These are phyloP conservation scores for Solenopsis fugax DNA, from an alignment of 1,140 invertebrate genomes.

Conservation along the genomic window DNA sequence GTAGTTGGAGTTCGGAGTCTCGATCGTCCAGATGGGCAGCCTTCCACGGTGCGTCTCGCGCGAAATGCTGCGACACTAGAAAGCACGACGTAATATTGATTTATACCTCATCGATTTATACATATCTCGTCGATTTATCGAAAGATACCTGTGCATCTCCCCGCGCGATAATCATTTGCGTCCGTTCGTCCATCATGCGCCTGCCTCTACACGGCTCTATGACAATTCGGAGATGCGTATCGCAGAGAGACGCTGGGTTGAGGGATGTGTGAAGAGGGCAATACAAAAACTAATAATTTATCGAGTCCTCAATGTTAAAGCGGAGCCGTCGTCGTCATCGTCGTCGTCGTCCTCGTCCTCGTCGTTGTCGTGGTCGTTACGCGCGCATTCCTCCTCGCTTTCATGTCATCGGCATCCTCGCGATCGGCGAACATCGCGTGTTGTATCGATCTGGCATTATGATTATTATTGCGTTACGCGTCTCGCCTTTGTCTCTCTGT, in stretches of 20 bases:
- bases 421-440: constrained; percentile 70
- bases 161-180: constrained; percentile 11
- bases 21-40: too few relatives aligned
- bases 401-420: constrained; percentile 64
- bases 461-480: constrained; percentile 84
- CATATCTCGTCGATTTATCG: constrained; percentile 28
- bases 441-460: constrained; percentile 83
- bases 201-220: neutral
- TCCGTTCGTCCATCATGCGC: constrained; percentile 28
- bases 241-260: neutral
- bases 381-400: constrained; percentile 71
- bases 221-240: constrained; percentile 43
- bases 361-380: constrained; percentile 20
- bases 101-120: constrained; percentile 52
- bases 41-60: neutral
- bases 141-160: neutral
- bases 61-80: neutral
- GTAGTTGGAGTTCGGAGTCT: too few relatives aligned
- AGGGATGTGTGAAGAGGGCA: neutral
- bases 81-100: constrained; percentile 29
- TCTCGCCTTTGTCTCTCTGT: constrained; percentile 24
- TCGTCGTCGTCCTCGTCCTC: constrained; percentile 2
- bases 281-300: constrained; percentile 45
- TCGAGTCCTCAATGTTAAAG: constrained; percentile 38
- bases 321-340: neutral